These are phyloP conservation scores for Laticauda colubrina DNA, from an alignment of 2,113 vertebrate genomes.

Conservation along the genomic window DNA sequence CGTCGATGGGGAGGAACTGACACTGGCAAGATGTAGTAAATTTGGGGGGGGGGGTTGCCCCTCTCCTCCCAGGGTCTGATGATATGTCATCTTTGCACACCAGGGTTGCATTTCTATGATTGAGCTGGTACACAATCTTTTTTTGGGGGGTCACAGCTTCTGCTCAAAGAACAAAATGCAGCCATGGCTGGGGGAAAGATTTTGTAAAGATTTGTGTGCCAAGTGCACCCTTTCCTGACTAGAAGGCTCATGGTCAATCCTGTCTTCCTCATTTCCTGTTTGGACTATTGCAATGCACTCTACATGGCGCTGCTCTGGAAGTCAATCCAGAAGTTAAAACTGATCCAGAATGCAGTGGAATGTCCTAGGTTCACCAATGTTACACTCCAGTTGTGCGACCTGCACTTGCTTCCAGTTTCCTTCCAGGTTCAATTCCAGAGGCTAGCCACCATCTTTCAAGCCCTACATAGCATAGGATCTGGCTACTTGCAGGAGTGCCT, in stretches of 20 bases:
- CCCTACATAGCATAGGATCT: background rate
- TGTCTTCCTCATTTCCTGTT: background rate
- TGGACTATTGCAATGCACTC: background rate
- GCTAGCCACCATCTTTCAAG: background rate
- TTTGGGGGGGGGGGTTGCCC: background rate
- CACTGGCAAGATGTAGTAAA: background rate
- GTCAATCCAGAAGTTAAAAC: background rate
- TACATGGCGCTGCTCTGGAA: background rate
- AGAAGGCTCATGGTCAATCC: background rate
- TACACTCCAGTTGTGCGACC: background rate
- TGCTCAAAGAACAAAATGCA: background rate
- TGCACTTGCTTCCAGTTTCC: background rate
- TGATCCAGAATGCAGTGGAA: background rate
- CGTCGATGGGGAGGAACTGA: background rate
- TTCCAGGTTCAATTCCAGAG: background rate
- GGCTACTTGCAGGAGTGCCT: background rate
- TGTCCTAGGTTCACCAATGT: background rate
- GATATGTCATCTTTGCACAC: background rate
- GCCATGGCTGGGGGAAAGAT: background rate
- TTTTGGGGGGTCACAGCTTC: background rate
- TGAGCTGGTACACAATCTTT: background rate
- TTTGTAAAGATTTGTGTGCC: background rate
- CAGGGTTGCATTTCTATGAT: background rate
- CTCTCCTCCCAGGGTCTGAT: background rate
- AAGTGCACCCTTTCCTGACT: background rate